Percentiles rank a stretch among this genome's conserved stretches.
Evolutionary conservation across 1,140 invertebrate species (phyloP).

Genomic region (Drosophila kikkawai): DNA sequence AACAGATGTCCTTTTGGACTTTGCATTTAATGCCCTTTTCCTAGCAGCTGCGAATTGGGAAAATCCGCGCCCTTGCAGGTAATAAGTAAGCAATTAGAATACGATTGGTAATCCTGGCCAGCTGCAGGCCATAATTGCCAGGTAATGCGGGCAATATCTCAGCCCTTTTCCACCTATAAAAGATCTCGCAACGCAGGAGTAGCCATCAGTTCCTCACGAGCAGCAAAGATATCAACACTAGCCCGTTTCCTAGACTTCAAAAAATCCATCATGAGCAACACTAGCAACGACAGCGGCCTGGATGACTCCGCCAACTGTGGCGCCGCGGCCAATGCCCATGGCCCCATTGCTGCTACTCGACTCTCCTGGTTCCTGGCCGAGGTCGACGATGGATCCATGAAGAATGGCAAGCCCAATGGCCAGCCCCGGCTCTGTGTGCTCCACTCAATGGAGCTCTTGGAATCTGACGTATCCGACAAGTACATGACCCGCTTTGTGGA

Average conservation of each 20-base stretch:
- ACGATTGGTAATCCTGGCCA: neutral
- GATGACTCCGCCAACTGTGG: slow-evolving; percentile 56
- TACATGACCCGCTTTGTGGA: slow-evolving; percentile 70
- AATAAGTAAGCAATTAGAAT: slow-evolving; percentile 43
- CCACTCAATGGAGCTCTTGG: slow-evolving; percentile 74
- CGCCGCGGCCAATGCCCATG: slow-evolving; percentile 14
- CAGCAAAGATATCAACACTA: slow-evolving; percentile 6
- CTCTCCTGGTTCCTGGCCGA: slow-evolving; percentile 79
- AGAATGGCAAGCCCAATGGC: slow-evolving; percentile 44
- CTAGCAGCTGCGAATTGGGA: slow-evolving; percentile 38
- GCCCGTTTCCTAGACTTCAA: neutral
- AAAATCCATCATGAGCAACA: slow-evolving; percentile 50
- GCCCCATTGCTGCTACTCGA: slow-evolving; percentile 46
- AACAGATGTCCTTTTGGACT: neutral
- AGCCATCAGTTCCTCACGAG: slow-evolving; percentile 42
- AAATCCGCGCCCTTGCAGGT: slow-evolving; percentile 40
- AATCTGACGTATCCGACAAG: slow-evolving; percentile 63
- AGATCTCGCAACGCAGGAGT: neutral
- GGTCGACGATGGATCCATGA: slow-evolving; percentile 63
- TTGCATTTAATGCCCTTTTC: slow-evolving; percentile 16
- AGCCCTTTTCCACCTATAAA: slow-evolving; percentile 37
- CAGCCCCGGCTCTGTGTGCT: slow-evolving; percentile 50
- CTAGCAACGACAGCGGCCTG: slow-evolving; percentile 62
- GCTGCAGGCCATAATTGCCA: neutral
- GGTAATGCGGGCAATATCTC: neutral